Base-by-base conservation (phyloP, 2,888 invertebrate genomes). In the Cataglyphis altisquamis region DNA sequence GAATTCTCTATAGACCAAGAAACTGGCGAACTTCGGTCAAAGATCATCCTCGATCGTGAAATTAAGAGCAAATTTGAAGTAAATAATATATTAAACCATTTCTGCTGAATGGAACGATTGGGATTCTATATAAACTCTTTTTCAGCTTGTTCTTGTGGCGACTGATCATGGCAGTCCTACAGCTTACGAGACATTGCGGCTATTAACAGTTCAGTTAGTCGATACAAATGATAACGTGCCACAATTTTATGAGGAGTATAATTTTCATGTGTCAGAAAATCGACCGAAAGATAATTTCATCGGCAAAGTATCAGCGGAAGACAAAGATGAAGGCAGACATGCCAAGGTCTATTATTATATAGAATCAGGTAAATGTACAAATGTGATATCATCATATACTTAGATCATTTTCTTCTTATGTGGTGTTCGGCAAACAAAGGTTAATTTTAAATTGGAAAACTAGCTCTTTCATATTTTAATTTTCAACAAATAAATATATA, bases 281-380 rank as follows among this genome's bases (percentile, higher is more conserved):
- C 94, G 94, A 18, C 94, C 94, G 2, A 94, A 93, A 74, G 94
- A 94, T 89, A 94, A 92, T 85, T 90, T 93, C 15, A 91, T 94
- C 95, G 97, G 97, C 10, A 96, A 96, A 91, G 97, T 98, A 0
- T 96, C 96, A 89, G 98, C 98, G 0, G 95, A 96, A 9, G 97
- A 98, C 93, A 96, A 96, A 85, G 98, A 98, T 89, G 97, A 97
- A 83, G 98, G 98, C 3, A 97, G 97, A 72, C 97, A 98, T 91
- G 97, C 98, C 0, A 97, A 96, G 91, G 97, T 98, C 4, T 98
- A 97, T 94, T 98, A 98, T 93, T 98, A 98, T 92, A 96, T 98
- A 78, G 94, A 98, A 75, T 96, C 95, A 84, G 94, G 94, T 94
- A 87, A 91, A 77, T 86, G 63, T 52, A 45, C 9, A 60, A 45